phyloP scores from a whole-genome alignment of 2,797 vertebrate genomes.

The Onychomys leucogaster region DNA sequence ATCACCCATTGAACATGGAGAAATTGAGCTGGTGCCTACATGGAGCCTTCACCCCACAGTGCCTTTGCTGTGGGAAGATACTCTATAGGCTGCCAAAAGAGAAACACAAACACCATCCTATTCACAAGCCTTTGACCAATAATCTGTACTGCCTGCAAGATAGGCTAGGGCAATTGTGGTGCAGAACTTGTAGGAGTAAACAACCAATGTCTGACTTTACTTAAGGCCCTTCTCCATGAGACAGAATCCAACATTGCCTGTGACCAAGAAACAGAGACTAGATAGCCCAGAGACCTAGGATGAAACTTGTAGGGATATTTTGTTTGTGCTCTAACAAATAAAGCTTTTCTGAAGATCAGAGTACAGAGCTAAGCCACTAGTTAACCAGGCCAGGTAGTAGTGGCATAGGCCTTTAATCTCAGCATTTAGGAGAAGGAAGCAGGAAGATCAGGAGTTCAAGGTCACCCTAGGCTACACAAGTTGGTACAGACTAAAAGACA shows the following conservation, averaged over 20 bases:
- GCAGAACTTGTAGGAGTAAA: neutral
- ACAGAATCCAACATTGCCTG: neutral
- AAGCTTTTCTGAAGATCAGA: too few relatives aligned
- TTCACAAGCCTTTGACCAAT: neutral
- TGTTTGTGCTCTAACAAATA: too few relatives aligned
- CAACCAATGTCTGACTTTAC: neutral
- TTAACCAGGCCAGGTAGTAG: too few relatives aligned
- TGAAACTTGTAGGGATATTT: neutral
- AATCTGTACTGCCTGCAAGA: neutral
- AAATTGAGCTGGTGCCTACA: neutral
- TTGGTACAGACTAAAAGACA: too few relatives aligned
- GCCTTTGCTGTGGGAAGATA: neutral
- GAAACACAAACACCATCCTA: neutral
- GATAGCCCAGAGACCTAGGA: neutral
- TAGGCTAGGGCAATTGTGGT: neutral
- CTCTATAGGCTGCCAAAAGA: neutral
- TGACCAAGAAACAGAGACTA: neutral
- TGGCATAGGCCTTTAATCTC: too few relatives aligned
- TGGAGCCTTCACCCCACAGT: neutral
- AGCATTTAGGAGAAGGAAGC: too few relatives aligned
- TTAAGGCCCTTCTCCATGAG: neutral
- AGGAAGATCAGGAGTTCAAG: too few relatives aligned
- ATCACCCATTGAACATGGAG: neutral
- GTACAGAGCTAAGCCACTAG: too few relatives aligned
- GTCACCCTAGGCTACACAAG: too few relatives aligned